phyloP scores from a whole-genome alignment of 2,113 vertebrate species.

The Scortum barcoo region DNA sequence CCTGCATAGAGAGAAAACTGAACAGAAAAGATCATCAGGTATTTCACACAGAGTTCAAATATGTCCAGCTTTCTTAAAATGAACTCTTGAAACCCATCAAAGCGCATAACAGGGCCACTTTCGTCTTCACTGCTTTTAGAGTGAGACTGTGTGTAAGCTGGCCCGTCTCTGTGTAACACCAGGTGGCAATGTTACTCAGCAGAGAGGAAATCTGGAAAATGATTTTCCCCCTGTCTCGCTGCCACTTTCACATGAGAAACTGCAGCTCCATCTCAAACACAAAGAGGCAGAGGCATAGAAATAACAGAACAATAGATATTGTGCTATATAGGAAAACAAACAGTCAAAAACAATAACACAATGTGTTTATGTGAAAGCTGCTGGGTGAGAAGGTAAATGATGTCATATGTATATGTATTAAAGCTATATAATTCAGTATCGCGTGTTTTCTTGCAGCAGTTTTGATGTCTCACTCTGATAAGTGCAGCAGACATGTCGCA shows the following conservation, averaged over 20 bases:
- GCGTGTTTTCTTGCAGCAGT: not conserved
- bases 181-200: constrained; percentile 74
- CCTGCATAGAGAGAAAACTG: not conserved
- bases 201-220: constrained; percentile 16
- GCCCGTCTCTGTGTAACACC: constrained; percentile 42
- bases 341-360: constrained; percentile 33
- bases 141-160: not conserved
- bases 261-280: not conserved
- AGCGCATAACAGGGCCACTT: too few species aligned
- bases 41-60: not conserved
- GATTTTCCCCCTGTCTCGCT: not conserved
- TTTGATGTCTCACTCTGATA: not conserved
- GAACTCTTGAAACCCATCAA: not conserved
- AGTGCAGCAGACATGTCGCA: not conserved
- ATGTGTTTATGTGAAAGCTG: not conserved
- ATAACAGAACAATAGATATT: constrained; percentile 36
- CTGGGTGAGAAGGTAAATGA: not conserved
- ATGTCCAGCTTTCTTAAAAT: not conserved
- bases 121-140: not conserved
- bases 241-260: constrained; percentile 28
- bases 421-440: not conserved
- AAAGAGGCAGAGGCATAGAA: constrained; percentile 18
- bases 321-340: constrained; percentile 26
- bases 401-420: constrained; percentile 13
- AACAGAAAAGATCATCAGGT: not conserved